Evolutionary conservation across 2,113 vertebrate species (phyloP), one percentile per base, ranked within the genome.

Genomic region (Ceuthmochares aereus): DNA sequence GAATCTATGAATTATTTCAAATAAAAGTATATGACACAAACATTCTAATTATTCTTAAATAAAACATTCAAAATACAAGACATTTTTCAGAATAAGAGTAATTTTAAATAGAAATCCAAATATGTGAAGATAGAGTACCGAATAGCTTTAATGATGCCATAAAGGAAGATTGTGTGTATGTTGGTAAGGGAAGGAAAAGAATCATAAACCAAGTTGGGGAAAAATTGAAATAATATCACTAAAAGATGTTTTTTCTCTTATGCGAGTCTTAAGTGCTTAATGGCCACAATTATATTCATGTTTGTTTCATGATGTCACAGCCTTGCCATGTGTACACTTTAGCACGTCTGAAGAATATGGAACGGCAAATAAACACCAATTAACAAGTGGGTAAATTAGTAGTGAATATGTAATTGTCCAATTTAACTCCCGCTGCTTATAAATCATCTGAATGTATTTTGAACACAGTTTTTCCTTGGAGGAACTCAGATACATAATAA

Each of bases 371-470:
- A 83, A 67, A 14, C 25, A 79, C 17, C 55, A 91, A 83, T 94
- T 96, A 96, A 76, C 40, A 45, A 82, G 27, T 82, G 47, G 72
- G 21, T 83, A 91, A 84, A 93, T 93, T 92, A 79, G 36, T 69
- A 89, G 23, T 74, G 70, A 91, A 78, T 68, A 68, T 14, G 3
- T 56, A 95, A 89, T 87, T 76, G 55, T 87, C 42, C 45, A 94
- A 34, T 93, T 89, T 69, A 85, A 83, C 47, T 91, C 67, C 67
- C 85, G 45, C 40, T 87, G 45, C 79, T 94, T 88, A 43, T 77
- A 63, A 90, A 94, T 80, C 10, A 69, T 69, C n/a, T 73, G n/a
- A 93, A 82, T 84, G 4, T 73, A 85, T 84, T 82, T 68, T 73
- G 55, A 88, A 69, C 6, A 37, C 6, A 14, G 1, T 36, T 89